Evolutionary conservation across 2,888 invertebrate species (phyloP).

Genomic region (Luffia ferchaultella): DNA sequence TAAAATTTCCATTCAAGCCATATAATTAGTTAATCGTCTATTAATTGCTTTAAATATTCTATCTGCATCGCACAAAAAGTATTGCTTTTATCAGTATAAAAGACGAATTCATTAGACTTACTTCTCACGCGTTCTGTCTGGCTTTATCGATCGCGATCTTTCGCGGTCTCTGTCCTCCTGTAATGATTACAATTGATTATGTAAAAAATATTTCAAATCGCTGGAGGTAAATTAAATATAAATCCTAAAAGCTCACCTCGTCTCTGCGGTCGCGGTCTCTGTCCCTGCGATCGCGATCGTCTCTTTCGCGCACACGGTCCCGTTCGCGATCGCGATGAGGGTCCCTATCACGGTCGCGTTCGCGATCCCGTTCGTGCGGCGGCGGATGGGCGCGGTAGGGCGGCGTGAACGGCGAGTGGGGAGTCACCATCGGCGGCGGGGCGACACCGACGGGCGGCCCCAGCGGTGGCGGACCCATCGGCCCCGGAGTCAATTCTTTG

Average conservation of each 20-base stretch:
- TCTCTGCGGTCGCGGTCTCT: constrained; percentile 43
- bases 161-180: constrained; percentile 61
- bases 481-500: constrained; percentile 74
- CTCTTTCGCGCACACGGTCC: constrained; percentile 37
- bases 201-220: too few relatives aligned
- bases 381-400: constrained; percentile 24
- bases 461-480: constrained; percentile 33
- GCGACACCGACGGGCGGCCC: constrained; percentile 30
- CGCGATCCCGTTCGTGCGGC: constrained; percentile 22
- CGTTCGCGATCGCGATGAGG: constrained; percentile 52
- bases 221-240: too few relatives aligned
- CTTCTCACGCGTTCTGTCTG: constrained; percentile 69
- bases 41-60: too few relatives aligned
- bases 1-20: too few relatives aligned
- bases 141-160: constrained; percentile 67
- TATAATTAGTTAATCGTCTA: too few relatives aligned
- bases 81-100: too few relatives aligned
- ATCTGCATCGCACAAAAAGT: too few relatives aligned
- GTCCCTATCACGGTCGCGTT: constrained; percentile 31
- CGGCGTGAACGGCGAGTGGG: constrained; percentile 28
- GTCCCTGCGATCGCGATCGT: constrained; percentile 30
- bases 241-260: constrained; percentile 30
- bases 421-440: constrained; percentile 31
- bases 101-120: too few relatives aligned
- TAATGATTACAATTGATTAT: too few relatives aligned